phyloP scores from a whole-genome alignment of 2,888 invertebrate species.

The Brachypalpus laphriformis region DNA sequence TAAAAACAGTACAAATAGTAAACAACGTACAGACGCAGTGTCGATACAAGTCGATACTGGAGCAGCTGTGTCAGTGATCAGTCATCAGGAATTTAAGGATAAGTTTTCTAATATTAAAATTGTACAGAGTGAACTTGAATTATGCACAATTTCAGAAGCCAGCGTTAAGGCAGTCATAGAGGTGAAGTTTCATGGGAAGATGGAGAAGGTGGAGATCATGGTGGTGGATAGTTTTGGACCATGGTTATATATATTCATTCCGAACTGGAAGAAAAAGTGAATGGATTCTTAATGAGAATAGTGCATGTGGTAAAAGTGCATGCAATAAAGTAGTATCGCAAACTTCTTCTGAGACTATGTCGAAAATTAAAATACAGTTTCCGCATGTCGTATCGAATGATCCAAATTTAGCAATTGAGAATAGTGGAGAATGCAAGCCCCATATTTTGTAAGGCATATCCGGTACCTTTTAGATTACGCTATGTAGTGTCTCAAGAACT shows the following conservation, averaged over 20 bases:
- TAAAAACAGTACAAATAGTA: no score
- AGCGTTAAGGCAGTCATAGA: background rate
- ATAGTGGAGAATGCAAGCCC: background rate
- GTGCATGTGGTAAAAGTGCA: background rate
- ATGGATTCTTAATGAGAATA: background rate
- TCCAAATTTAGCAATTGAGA: background rate
- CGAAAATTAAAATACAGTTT: background rate
- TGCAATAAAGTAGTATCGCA: background rate
- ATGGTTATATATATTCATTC: constrained; percentile 50
- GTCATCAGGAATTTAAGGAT: background rate
- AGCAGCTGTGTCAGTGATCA: background rate
- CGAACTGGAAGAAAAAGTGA: constrained; percentile 4
- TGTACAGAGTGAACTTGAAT: background rate
- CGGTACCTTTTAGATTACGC: no score
- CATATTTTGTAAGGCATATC: constrained; percentile 74
- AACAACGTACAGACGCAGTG: no score
- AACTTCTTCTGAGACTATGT: background rate
- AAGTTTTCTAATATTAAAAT: background rate
- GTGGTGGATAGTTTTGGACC: constrained; percentile 14
- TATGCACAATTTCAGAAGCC: constrained; percentile 1
- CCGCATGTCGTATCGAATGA: background rate
- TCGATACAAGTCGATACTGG: no score
- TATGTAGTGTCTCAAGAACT: constrained; percentile 69
- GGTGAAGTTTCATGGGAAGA: background rate
- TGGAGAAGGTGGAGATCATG: background rate